phyloP scores from a whole-genome alignment of 2,888 invertebrate genomes.

The Tethea ocularis region DNA sequence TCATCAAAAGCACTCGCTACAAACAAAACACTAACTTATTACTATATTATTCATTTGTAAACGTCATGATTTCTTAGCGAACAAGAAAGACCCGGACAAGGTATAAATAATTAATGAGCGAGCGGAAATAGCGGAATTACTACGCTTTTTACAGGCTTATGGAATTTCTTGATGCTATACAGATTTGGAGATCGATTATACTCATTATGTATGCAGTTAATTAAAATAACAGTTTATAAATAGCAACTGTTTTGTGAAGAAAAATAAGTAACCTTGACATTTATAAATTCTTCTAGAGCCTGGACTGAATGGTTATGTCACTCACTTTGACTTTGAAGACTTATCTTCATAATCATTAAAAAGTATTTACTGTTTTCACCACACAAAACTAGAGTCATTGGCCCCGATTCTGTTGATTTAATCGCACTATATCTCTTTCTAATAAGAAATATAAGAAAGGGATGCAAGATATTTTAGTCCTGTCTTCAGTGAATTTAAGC shows the following conservation, averaged over 20 bases:
- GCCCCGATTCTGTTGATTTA: too few species aligned
- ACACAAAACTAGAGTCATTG: too few species aligned
- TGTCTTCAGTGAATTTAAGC: too few species aligned
- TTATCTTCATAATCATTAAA: too few species aligned
- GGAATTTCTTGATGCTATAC: slow-evolving; percentile 14
- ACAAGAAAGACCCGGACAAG: slow-evolving; percentile 24
- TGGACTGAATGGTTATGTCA: too few species aligned
- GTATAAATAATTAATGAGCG: slow-evolving; percentile 47
- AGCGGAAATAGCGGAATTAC: slow-evolving; percentile 38
- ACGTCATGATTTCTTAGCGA: slow-evolving; percentile 37
- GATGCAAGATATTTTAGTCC: too few species aligned
- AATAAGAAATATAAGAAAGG: too few species aligned
- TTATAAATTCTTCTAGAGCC: too few species aligned
- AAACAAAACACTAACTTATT: slow-evolving; percentile 30
- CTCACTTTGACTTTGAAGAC: too few species aligned
- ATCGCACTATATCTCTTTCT: too few species aligned
- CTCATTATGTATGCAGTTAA: background rate
- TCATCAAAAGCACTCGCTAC: slow-evolving; percentile 4
- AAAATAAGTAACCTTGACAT: too few species aligned
- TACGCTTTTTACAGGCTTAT: slow-evolving; percentile 34
- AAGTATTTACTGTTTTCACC: too few species aligned
- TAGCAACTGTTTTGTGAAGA: background rate
- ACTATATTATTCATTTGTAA: slow-evolving; percentile 42
- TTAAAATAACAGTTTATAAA: background rate
- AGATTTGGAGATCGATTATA: slow-evolving; percentile 12